Base-by-base conservation (phyloP, 2,113 vertebrate genomes). In the Chaenogobius annularis region DNA sequence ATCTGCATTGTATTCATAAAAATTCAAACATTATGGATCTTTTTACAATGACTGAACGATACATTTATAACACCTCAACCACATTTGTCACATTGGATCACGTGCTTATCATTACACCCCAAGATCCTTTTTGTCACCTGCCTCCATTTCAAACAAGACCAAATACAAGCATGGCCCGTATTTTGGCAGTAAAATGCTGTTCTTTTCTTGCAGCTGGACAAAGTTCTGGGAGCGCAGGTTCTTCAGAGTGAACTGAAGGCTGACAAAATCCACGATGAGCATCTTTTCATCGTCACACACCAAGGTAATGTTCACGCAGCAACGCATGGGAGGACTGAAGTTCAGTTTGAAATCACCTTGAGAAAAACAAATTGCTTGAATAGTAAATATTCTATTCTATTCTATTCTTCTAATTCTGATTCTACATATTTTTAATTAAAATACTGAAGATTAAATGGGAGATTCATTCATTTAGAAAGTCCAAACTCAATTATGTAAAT, bases 271-370 rank as follows among this genome's bases (percentile, higher is more conserved):
- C 98, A 99, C 0, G 98, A 99, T 66, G 97, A 99, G 50, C 98
- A 99, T 74, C 96, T 99, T 79, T 99, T 99, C 81, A 98, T 99
- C 26, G 95, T 99, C 85, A 99, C 97, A 0, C 98, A 99, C 85
- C 96, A 99, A 96, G 96, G 98, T 97, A 90, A 92, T 66, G 40
- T 55, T 55, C 5, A 17, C 15, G 64, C 13, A 10, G 8, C 19
- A 22, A 55, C 54, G 35, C n/a, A 13, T 58, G 55, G 23, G 55
- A 58, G 5, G 5, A 22, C 10, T 26, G 5, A 23, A 58, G 26
- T 7, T 13, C 26, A 26, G 26, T 31, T 31, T 31, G 26, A 31
- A 31, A n/a, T n/a, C n/a, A n/a, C n/a, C n/a, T n/a, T n/a, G 19
- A 48, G 13, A 40, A 5, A 44, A 44, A 44, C 5, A 9, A 44